Conservation (phyloP, 2,888 invertebrate species). For the Resseliella maxima region DNA sequence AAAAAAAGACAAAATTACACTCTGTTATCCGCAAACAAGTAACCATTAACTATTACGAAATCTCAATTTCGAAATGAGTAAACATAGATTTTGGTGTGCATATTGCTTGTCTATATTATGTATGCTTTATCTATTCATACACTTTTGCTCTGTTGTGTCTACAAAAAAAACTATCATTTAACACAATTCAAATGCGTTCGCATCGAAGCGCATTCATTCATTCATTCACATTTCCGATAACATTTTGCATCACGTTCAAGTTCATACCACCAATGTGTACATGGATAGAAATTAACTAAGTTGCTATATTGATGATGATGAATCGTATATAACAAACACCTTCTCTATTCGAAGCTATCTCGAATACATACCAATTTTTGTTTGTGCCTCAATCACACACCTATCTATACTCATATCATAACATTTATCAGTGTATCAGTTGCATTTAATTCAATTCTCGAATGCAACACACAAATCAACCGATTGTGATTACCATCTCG, state of each 20-base stretch:
- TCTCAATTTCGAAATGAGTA: constrained; percentile 20
- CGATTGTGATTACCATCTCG: neutral
- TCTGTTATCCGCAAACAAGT: constrained; percentile 22
- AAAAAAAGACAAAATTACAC: neutral
- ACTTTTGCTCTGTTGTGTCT: neutral
- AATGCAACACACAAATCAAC: neutral
- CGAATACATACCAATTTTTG: neutral
- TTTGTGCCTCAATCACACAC: neutral
- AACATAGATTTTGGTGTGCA: neutral
- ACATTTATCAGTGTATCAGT: neutral
- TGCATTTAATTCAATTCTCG: neutral
- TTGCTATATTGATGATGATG: neutral
- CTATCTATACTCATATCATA: neutral
- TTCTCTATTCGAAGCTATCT: neutral
- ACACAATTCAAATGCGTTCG: neutral
- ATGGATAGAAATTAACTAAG: constrained; percentile 14
- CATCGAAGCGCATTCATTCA: neutral
- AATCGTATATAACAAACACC: neutral
- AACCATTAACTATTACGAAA: constrained; percentile 46
- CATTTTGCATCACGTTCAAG: neutral
- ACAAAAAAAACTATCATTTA: no score
- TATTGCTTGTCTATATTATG: neutral
- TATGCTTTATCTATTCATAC: neutral
- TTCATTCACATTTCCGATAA: neutral
- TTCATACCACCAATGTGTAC: neutral